phyloP scores from a whole-genome alignment of 1,140 invertebrate genomes.

The Trichonephila clavata region DNA sequence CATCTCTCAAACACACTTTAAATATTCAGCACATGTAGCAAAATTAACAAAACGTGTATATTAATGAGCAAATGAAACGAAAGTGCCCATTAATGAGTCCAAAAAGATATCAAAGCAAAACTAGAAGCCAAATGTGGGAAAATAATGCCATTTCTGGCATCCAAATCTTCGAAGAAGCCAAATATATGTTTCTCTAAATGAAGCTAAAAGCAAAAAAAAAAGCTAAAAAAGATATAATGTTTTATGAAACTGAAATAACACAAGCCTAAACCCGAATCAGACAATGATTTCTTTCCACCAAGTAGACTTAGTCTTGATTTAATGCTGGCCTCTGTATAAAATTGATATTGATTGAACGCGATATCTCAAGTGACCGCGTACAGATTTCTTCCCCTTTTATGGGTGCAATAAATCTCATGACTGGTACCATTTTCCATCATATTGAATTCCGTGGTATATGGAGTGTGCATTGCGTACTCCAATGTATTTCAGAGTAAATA shows the following conservation, averaged over 20 bases:
- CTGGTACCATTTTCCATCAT: conserved; percentile 29
- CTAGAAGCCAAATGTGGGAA: too few relatives aligned
- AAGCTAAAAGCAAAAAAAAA: conserved; percentile 1
- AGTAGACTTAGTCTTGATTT: not conserved
- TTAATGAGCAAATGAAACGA: too few relatives aligned
- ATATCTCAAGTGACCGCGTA: conserved; percentile 38
- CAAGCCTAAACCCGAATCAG: not conserved
- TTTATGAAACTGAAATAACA: not conserved
- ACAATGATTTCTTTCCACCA: not conserved
- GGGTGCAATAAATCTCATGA: conserved; percentile 45
- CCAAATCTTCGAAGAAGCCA: too few relatives aligned
- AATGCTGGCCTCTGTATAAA: conserved; percentile 35
- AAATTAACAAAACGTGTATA: too few relatives aligned
- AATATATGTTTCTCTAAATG: not conserved
- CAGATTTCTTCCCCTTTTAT: conserved; percentile 9
- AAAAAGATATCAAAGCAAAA: too few relatives aligned
- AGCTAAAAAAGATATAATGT: not conserved
- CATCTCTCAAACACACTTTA: too few relatives aligned
- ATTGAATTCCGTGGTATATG: not conserved
- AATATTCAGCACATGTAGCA: too few relatives aligned
- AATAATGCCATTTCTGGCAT: too few relatives aligned
- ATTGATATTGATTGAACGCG: conserved; percentile 59
- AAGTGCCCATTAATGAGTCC: too few relatives aligned
- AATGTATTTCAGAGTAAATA: not conserved
- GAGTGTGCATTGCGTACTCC: not conserved